A percentile compares a stretch with the other conserved stretches of the same genome.
Conservation (phyloP, 2,888 invertebrate species). For the Drosophila kambysellisi region DNA sequence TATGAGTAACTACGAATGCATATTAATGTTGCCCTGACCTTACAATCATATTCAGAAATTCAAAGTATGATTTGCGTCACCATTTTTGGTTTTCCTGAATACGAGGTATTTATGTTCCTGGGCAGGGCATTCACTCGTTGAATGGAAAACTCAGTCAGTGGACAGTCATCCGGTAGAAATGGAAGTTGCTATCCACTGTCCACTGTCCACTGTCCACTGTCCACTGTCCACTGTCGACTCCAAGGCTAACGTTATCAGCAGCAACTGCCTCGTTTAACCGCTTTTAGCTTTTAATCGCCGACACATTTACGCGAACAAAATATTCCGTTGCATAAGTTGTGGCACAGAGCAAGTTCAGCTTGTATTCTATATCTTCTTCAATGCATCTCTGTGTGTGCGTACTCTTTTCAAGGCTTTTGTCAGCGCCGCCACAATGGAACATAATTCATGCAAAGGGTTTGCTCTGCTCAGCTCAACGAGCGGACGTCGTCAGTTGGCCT, state of each 20-base stretch:
- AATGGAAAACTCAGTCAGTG: conserved; percentile 34
- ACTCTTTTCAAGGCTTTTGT: conserved; percentile 45
- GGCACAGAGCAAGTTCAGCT: conserved; percentile 18
- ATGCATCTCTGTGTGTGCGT: neutral
- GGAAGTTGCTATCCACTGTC: conserved; percentile 9
- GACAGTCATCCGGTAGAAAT: conserved; percentile 57
- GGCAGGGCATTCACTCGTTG: conserved; percentile 32
- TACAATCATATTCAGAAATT: neutral
- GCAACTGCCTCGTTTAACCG: conserved; percentile 3
- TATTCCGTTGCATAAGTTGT: conserved; percentile 58
- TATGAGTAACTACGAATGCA: neutral
- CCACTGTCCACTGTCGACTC: conserved; percentile 2
- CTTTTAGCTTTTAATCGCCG: conserved; percentile 43
- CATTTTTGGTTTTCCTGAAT: neutral
- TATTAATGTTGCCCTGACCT: neutral
- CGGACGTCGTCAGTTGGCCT: conserved; percentile 44
- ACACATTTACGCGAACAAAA: conserved; percentile 26
- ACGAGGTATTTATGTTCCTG: neutral
- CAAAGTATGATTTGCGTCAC: neutral
- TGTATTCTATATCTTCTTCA: neutral
- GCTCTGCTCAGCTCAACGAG: conserved; percentile 19
- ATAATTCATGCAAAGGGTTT: conserved; percentile 50
- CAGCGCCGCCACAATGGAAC: conserved; percentile 57
- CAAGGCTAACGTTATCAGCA: conserved; percentile 9
- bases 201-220: neutral